These are phyloP conservation scores for Clinocottus analis DNA, from an alignment of 2,113 vertebrate genomes.

Conservation along the genomic window DNA sequence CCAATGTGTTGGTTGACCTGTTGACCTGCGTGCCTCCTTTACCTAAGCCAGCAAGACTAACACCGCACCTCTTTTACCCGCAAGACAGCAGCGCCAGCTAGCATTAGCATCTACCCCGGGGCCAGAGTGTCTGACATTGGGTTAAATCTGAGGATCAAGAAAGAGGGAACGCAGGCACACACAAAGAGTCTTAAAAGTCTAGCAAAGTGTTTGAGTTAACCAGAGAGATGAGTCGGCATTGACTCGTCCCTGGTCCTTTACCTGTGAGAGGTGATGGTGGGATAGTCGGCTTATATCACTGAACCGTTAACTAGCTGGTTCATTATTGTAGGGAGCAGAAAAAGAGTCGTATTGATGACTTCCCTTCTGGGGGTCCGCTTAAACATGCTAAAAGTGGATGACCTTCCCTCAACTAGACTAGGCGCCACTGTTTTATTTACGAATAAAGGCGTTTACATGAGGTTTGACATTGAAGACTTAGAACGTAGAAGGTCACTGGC, in stretches of 20 bases:
- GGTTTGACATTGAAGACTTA: background rate
- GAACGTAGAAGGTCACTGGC: background rate
- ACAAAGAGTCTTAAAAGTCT: background rate
- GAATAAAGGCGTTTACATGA: background rate
- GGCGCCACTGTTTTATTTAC: background rate
- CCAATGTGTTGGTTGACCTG: background rate
- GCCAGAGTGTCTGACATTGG: background rate
- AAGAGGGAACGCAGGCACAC: background rate
- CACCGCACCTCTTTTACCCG: no score
- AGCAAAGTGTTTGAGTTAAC: background rate
- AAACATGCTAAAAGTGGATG: background rate
- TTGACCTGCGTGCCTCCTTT: background rate
- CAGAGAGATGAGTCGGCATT: background rate
- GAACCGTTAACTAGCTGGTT: background rate
- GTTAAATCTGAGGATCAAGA: background rate
- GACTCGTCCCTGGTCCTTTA: background rate
- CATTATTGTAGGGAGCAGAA: background rate
- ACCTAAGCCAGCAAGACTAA: background rate
- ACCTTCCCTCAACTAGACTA: background rate
- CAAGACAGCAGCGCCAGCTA: background rate
- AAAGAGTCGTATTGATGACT: background rate
- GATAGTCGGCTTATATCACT: background rate
- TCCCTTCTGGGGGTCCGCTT: background rate
- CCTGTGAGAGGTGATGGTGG: background rate
- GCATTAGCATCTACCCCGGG: background rate